These are phyloP conservation scores for Sebastes vulpes DNA, from an alignment of 2,797 vertebrate species.

Conservation along the genomic window DNA sequence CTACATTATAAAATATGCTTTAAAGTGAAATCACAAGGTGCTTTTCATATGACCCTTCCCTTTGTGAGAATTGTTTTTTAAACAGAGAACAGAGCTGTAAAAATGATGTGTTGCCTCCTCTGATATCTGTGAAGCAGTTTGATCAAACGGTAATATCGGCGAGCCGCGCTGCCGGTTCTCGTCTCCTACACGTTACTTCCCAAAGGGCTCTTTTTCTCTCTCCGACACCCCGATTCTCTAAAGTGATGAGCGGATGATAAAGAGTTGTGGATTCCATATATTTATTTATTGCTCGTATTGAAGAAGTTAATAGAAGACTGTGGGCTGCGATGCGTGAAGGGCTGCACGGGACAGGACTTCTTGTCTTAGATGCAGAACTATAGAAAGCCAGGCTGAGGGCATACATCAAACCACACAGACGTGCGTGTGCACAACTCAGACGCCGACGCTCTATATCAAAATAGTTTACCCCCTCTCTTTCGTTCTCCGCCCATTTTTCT, in stretches of 20 bases:
- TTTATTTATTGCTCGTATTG: slow-evolving; percentile 77
- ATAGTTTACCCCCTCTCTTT: slow-evolving; percentile 55
- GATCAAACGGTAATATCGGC: slow-evolving; percentile 74
- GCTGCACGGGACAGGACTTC: slow-evolving; percentile 58
- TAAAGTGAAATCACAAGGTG: slow-evolving; percentile 77
- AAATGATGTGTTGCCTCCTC: slow-evolving; percentile 76
- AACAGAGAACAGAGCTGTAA: slow-evolving; percentile 65
- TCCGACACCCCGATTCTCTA: slow-evolving; percentile 55
- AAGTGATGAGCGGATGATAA: slow-evolving; percentile 71
- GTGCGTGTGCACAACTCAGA: slow-evolving; percentile 24
- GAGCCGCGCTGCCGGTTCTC: slow-evolving; percentile 37
- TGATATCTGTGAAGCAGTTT: slow-evolving; percentile 64
- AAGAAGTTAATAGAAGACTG: slow-evolving; percentile 71
- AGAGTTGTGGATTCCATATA: slow-evolving; percentile 77
- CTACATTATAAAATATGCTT: slow-evolving; percentile 76
- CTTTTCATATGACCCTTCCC: slow-evolving; percentile 75
- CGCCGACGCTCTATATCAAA: slow-evolving; percentile 58
- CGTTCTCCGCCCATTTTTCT: slow-evolving; percentile 47
- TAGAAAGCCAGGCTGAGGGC: slow-evolving; percentile 40
- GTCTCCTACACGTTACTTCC: slow-evolving; percentile 47
- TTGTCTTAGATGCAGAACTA: slow-evolving; percentile 54
- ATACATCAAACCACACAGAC: slow-evolving; percentile 62
- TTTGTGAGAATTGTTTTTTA: slow-evolving; percentile 67
- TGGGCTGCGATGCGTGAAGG: slow-evolving; percentile 71
- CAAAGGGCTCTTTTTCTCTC: slow-evolving; percentile 54